phyloP scores from a whole-genome alignment of 2,113 vertebrate species.

The Rhineura floridana region DNA sequence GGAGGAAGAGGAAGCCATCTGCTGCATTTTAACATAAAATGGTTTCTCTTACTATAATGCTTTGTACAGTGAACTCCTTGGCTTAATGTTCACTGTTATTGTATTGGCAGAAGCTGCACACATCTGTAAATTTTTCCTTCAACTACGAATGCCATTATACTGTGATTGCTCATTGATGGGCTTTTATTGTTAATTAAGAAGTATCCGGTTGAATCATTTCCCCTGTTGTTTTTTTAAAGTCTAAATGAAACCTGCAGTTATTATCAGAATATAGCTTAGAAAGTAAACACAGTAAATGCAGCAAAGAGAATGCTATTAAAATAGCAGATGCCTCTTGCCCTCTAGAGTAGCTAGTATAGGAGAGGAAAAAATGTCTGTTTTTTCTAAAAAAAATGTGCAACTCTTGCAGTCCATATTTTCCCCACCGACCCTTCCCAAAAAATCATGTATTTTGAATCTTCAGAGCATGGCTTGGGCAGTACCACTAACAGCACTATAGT shows the following conservation, averaged over 20 bases:
- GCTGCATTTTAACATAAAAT: conserved; percentile 34
- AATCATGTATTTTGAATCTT: background rate
- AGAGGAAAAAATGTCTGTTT: background rate
- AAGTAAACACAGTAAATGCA: conserved; percentile 49
- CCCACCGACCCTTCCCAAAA: no score
- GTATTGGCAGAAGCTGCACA: conserved; percentile 59
- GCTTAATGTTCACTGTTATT: conserved; percentile 59
- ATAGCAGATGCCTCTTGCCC: conserved; percentile 31
- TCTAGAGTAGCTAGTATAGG: background rate
- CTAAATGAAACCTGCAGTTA: conserved; percentile 31
- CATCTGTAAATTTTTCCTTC: conserved; percentile 67
- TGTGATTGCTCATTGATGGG: conserved; percentile 51
- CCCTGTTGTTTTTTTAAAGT: conserved; percentile 14
- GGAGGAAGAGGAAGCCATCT: background rate
- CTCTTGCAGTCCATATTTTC: background rate
- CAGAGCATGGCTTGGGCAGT: background rate
- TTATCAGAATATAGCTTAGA: conserved; percentile 46
- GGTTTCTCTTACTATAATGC: background rate
- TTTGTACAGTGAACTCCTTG: conserved; percentile 56
- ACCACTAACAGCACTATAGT: background rate
- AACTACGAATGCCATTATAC: conserved; percentile 56
- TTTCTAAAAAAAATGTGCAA: conserved; percentile 1
- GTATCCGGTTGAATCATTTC: conserved; percentile 34
- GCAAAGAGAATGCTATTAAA: conserved; percentile 39
- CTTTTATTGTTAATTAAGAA: conserved; percentile 21